Base-by-base conservation (phyloP, 2,113 vertebrate species). In the Antechinus stuartii region DNA sequence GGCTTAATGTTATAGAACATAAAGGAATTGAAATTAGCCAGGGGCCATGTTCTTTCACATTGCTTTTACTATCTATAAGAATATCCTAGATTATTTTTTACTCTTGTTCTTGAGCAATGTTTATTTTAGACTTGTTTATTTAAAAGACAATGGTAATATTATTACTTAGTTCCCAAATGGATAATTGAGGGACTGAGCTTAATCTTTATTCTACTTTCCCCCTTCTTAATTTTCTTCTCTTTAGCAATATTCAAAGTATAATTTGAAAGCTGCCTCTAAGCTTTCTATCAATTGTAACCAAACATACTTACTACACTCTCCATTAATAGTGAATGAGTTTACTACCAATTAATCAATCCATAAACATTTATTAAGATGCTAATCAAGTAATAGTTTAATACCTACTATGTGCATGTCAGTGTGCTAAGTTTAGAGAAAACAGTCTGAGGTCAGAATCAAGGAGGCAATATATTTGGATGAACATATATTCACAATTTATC, bases 91-190 rank as follows among this genome's bases (percentile, higher is more conserved):
- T 54, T 19, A 47, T n/a, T 56, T 97, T 84, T 93, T 95, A 42
- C 19, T 94, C 93, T 76, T 92, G 0, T 55, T 61, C 54, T 50
- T 91, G 90, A 8, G 55, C 94, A 93, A 93, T 91, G 19, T 89
- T 95, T 57, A n/a, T 42, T 94, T 96, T 56, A 91, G 90, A 3
- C 8, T 19, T 49, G 0, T 16, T 54, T n/a, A 90, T 94, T 96
- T 91, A 26, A 90, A 90, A 23, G 35, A 25, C 50, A 25, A 22
- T 57, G 46, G 0, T 14, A 0, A 1, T 53, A 0, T 16, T 19
- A 50, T 68, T 94, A 35, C 91, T 90, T 76, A n/a, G n/a, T 12
- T 94, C 89, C 93, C n/a, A 95, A 68, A 55, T 55, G 61, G 8
- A 49, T 90, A 27, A 35, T 25, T 47, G 27, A 53, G 14, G 47